These are phyloP conservation scores for Trichonephila clavipes DNA, from an alignment of 1,140 invertebrate genomes.

Conservation along the genomic window DNA sequence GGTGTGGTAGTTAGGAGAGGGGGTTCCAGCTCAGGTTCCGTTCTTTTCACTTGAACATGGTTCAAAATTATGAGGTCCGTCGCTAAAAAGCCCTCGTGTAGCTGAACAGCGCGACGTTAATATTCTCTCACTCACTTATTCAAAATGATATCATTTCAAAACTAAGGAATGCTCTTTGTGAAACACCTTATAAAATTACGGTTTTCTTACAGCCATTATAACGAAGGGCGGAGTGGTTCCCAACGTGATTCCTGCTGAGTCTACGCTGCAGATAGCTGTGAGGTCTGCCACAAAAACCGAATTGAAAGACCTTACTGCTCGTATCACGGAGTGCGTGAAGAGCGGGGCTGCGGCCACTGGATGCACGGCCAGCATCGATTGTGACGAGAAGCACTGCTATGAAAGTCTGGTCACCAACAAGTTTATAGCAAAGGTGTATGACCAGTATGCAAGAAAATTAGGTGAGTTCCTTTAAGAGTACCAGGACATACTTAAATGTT, in stretches of 20 bases:
- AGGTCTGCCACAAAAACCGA: background rate
- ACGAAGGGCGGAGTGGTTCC: background rate
- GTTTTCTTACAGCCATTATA: background rate
- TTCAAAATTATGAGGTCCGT: too few species aligned
- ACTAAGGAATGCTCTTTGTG: background rate
- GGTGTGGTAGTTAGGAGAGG: too few species aligned
- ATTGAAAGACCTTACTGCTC: background rate
- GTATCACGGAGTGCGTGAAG: background rate
- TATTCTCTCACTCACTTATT: too few species aligned
- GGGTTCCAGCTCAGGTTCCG: too few species aligned
- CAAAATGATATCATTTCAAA: too few species aligned
- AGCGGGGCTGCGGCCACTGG: background rate
- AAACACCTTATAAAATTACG: background rate
- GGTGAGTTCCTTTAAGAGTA: background rate
- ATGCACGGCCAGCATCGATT: background rate
- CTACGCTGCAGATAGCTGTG: background rate
- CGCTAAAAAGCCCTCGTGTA: too few species aligned
- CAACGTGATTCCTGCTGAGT: background rate
- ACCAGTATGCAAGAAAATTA: background rate
- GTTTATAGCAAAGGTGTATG: background rate
- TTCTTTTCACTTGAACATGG: too few species aligned
- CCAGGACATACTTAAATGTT: too few species aligned
- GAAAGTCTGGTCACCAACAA: background rate
- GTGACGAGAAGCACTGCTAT: background rate
- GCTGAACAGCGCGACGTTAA: too few species aligned